Base-by-base conservation (phyloP, 2,113 vertebrate genomes). In the Eulacestoma nigropectus region DNA sequence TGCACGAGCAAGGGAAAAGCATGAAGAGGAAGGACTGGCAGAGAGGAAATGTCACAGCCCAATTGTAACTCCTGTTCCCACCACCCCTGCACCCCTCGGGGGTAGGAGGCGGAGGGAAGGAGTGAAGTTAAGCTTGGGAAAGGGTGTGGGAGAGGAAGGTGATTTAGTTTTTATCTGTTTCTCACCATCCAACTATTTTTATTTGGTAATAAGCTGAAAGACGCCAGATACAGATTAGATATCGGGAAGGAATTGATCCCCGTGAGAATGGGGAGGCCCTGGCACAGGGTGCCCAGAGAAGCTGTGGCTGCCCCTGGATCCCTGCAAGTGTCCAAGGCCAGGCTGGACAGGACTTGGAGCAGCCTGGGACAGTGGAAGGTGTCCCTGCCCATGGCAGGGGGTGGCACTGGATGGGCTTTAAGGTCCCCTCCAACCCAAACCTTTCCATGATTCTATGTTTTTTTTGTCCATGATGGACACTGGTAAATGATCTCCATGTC, bases 281-380 rank as follows among this genome's bases (percentile, higher is more conserved):
- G 60, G 50, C 35, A 41, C 60, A 75, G 42, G 60, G 20, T 65
- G 50, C 20, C 42, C 62, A 59, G 37, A 52, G 44, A 9, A 68
- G 63, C 33, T 86, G 53, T 60, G 84, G 27, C 73, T 75, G 63
- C 27, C 46, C 63, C 46, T 47, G 50, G 23, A 46, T 29, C 27
- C 55, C 55, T 69, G 63, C 11, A 0, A 77, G 18, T 37, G 46
- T 11, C 53, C 73, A 22, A 77, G 53, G 37, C 33, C 53, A 52
- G 63, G 39, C 0, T 60, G 32, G 62, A 35, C 0, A 0, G 70
- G 25, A 0, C 35, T 49, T 30, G 72, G 46, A 44, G 15, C 32
- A 19, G 0, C 5, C 46, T 53, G 39, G 46, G 23, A 0, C 0
- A 12, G 18, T 60, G 46, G 53, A 5, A 77, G 1, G 2, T 33